These are phyloP conservation scores for Leptobrachium ailaonicum DNA, from an alignment of 2,113 vertebrate genomes.

Conservation along the genomic window DNA sequence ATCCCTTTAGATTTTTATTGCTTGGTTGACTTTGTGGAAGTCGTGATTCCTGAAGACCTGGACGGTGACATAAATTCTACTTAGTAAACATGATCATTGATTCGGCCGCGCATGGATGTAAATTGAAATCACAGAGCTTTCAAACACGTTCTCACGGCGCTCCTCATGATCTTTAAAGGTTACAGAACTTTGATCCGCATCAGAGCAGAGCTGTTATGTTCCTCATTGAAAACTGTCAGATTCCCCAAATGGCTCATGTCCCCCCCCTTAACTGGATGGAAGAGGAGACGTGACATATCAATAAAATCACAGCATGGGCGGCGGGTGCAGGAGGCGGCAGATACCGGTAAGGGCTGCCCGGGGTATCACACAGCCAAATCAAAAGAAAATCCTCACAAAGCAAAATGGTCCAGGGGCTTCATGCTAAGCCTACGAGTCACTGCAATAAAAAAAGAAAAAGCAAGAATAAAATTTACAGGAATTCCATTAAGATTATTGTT, in stretches of 20 bases:
- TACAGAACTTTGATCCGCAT: background rate
- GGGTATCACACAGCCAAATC: too few species aligned
- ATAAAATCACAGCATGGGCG: too few species aligned
- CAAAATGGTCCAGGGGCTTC: too few species aligned
- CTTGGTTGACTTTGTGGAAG: background rate
- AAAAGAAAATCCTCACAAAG: too few species aligned
- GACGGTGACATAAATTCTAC: background rate
- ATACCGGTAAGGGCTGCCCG: too few species aligned
- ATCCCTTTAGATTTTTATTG: background rate
- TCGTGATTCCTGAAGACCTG: background rate
- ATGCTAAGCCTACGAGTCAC: too few species aligned
- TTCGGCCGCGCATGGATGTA: background rate
- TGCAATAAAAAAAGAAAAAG: too few species aligned
- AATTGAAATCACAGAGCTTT: background rate
- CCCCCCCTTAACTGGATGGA: background rate
- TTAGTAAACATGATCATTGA: constrained; percentile 1
- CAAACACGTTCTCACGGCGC: background rate
- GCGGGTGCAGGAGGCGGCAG: too few species aligned
- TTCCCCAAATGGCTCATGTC: background rate
- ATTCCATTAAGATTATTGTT: too few species aligned
- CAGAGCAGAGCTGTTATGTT: background rate
- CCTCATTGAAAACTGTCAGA: background rate
- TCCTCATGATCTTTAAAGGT: background rate
- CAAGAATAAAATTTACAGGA: too few species aligned
- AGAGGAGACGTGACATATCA: background rate